Conservation (phyloP, 2,888 invertebrate species). For the Ctenicera cuprea region DNA sequence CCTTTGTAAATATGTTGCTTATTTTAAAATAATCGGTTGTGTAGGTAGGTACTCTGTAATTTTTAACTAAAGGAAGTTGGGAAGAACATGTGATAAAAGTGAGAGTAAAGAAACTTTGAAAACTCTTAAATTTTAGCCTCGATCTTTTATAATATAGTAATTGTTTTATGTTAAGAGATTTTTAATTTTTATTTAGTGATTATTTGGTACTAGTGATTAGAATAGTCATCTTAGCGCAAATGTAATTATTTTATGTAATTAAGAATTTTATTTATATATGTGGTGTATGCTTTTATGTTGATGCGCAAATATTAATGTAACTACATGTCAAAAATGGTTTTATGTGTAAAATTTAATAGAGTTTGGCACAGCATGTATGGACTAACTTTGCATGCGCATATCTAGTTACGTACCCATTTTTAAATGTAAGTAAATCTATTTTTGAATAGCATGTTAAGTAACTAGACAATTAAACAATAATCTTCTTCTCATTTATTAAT, state of each 20-base stretch:
- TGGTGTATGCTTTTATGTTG: slow-evolving; percentile 41
- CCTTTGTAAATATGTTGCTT: slow-evolving; percentile 35
- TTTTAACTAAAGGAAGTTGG: slow-evolving; percentile 12
- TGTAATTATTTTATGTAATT: slow-evolving; percentile 29
- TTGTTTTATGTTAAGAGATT: slow-evolving; percentile 25
- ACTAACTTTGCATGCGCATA: slow-evolving; percentile 28
- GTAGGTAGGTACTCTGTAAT: slow-evolving; percentile 24
- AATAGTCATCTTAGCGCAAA: background rate
- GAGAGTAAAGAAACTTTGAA: slow-evolving; percentile 14
- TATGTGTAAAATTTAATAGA: slow-evolving; percentile 28
- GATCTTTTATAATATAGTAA: slow-evolving; percentile 10
- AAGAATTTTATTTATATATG: slow-evolving; percentile 27
- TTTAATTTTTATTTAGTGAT: slow-evolving; percentile 26
- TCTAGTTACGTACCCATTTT: slow-evolving; percentile 18
- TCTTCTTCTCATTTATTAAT: slow-evolving; percentile 19
- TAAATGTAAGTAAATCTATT: slow-evolving; percentile 13
- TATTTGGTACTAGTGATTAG: slow-evolving; percentile 25
- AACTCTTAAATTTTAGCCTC: slow-evolving; percentile 28
- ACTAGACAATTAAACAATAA: background rate
- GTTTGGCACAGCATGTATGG: slow-evolving; percentile 18
- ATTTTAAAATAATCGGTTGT: slow-evolving; percentile 22
- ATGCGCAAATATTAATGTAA: slow-evolving; percentile 35
- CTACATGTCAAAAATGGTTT: slow-evolving; percentile 26
- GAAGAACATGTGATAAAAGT: slow-evolving; percentile 46
- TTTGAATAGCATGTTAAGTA: slow-evolving; percentile 12